phyloP scores from a whole-genome alignment of 2,113 vertebrate species.

The Mirounga angustirostris region DNA sequence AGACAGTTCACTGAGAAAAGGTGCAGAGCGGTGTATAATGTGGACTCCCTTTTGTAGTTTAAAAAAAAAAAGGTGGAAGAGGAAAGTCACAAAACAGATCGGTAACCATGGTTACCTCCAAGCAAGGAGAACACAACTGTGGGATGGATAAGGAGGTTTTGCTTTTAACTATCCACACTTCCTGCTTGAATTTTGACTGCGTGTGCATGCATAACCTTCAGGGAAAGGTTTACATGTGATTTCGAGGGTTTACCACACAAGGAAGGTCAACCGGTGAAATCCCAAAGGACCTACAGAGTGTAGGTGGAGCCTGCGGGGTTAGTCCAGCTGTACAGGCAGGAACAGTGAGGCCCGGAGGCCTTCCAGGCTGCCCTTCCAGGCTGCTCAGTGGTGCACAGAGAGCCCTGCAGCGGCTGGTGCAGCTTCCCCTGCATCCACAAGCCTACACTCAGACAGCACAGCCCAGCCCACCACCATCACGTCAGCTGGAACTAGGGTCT shows the following conservation, averaged over 20 bases:
- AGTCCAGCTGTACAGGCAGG: background rate
- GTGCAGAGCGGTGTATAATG: background rate
- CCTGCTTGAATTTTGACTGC: background rate
- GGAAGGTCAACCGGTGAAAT: background rate
- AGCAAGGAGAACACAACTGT: background rate
- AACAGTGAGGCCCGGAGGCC: background rate
- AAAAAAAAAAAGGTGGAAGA: background rate
- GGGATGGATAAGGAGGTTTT: background rate
- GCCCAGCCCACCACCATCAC: conserved; percentile 89
- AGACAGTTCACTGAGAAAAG: background rate
- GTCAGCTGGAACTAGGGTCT: conserved; percentile 90
- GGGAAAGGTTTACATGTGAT: background rate
- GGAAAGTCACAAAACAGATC: conserved; percentile 59
- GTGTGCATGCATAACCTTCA: background rate
- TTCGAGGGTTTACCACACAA: conserved; percentile 1
- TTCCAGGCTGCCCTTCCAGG: background rate
- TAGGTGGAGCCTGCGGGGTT: background rate
- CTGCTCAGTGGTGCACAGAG: background rate
- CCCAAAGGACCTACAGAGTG: background rate
- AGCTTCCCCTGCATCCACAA: conserved; percentile 81
- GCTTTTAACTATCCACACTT: conserved; percentile 39
- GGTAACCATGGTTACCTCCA: conserved; percentile 63
- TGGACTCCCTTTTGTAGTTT: background rate
- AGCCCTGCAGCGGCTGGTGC: background rate
- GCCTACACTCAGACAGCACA: conserved; percentile 87